Percentiles rank a stretch among this genome's conserved stretches.
phyloP scores from a whole-genome alignment of 2,797 vertebrate genomes.

The Chelmon rostratus region DNA sequence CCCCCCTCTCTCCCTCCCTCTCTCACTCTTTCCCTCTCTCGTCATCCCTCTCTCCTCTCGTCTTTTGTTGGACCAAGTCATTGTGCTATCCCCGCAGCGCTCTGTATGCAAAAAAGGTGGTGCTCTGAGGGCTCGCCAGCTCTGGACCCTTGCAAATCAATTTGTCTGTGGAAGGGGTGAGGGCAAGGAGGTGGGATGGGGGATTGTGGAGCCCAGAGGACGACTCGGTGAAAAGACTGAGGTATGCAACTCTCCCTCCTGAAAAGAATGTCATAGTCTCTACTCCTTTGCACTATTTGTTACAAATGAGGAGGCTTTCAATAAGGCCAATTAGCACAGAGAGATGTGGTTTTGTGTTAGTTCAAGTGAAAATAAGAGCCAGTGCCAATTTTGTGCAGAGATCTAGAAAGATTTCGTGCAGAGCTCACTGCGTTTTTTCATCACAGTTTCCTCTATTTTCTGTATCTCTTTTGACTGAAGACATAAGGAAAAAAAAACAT shows the following conservation, averaged over 20 bases:
- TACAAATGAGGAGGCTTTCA: constrained; percentile 24
- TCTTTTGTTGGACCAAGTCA: constrained; percentile 89
- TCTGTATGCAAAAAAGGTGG: constrained; percentile 90
- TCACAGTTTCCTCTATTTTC: neutral
- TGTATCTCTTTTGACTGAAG: neutral
- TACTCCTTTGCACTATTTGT: constrained; percentile 30
- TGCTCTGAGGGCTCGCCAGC: constrained; percentile 86
- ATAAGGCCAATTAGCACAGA: constrained; percentile 28
- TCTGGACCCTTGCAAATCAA: constrained; percentile 96
- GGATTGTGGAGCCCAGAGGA: constrained; percentile 34
- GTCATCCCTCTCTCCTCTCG: constrained; percentile 58
- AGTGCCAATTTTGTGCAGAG: neutral
- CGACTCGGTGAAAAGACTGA: constrained; percentile 57
- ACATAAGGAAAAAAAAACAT: constrained; percentile 15
- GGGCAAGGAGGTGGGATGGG: constrained; percentile 59
- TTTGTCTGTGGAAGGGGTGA: constrained; percentile 89
- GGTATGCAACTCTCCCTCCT: constrained; percentile 48
- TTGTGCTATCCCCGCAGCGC: constrained; percentile 83
- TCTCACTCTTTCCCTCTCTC: constrained; percentile 11
- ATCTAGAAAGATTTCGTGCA: neutral
- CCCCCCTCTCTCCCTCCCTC: neutral
- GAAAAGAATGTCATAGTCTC: constrained; percentile 48
- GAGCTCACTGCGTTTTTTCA: constrained; percentile 2
- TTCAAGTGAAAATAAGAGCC: constrained; percentile 17
- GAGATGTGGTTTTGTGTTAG: neutral